These are phyloP conservation scores for Drosophila lini DNA, from an alignment of 1,140 invertebrate species.

Conservation along the genomic window DNA sequence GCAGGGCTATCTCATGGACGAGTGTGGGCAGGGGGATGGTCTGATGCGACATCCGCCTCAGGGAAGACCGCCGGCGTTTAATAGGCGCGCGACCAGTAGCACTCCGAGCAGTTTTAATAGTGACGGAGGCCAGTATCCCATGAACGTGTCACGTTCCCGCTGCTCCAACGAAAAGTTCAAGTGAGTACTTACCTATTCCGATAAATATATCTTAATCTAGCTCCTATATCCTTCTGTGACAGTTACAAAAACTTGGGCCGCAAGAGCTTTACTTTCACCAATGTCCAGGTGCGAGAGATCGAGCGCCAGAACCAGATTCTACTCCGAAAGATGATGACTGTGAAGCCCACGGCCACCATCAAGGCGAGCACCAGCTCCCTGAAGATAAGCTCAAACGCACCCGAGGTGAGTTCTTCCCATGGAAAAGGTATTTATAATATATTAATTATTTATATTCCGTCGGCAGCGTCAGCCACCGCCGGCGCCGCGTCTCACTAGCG, in stretches of 20 bases:
- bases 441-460: background rate
- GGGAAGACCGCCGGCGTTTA: conserved; percentile 14
- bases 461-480: conserved; percentile 32
- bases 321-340: conserved; percentile 75
- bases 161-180: conserved; percentile 67
- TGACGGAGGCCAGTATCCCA: conserved; percentile 50
- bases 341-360: conserved; percentile 65
- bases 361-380: conserved; percentile 46
- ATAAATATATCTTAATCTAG: background rate
- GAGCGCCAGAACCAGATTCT: conserved; percentile 79
- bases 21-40: conserved; percentile 69
- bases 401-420: conserved; percentile 15
- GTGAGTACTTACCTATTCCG: conserved; percentile 39
- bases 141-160: conserved; percentile 47
- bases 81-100: conserved; percentile 48
- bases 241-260: conserved; percentile 70
- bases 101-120: conserved; percentile 70
- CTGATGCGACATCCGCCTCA: conserved; percentile 57
- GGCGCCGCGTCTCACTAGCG: conserved; percentile 59
- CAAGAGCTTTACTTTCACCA: conserved; percentile 80
- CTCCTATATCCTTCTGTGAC: too few species aligned
- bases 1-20: conserved; percentile 38
- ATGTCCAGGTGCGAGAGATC: conserved; percentile 80
- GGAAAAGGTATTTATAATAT: background rate
- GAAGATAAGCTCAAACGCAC: conserved; percentile 32